Base-by-base conservation (phyloP, 2,888 invertebrate genomes). In the Pycnomerus fuliginosus region DNA sequence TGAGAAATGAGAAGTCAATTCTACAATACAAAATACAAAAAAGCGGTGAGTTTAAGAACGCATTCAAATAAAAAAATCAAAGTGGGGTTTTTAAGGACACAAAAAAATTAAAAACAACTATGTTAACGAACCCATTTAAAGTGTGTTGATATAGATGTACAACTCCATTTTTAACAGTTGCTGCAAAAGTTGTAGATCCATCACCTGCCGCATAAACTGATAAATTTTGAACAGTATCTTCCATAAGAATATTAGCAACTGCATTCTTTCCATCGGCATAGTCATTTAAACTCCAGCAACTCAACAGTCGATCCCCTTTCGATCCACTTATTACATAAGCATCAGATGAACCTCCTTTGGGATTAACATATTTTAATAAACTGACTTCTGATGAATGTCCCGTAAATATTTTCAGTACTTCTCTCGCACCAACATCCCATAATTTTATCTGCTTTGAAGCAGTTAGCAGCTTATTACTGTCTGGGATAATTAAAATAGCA, bases 81-180 rank as follows among this genome's bases (percentile, higher is more conserved):
- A n/a, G n/a, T n/a, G n/a, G n/a, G n/a, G n/a, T n/a, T n/a, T n/a
- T n/a, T n/a, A n/a, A n/a, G n/a, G n/a, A n/a, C n/a, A n/a, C n/a
- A n/a, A n/a, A n/a, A n/a, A n/a, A n/a, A n/a, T n/a, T n/a, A n/a
- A n/a, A n/a, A n/a, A n/a, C n/a, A n/a, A n/a, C n/a, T n/a, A n/a
- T n/a, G n/a, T n/a, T n/a, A n/a, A n/a, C n/a, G n/a, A n/a, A 85
- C 79, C 87, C 89, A 72, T 90, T 90, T 22, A 88, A 73, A 52
- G 81, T 80, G 60, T 87, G 85, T 34, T 83, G 79, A 68, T 89
- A 94, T 39, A 89, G 74, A 69, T 91, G 86, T 23, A 88, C 80
- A 3, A 84, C 82, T 1, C 94, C 94, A 61, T 83, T 86, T 55
- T 84, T 78, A 0, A 90, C 89, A 0, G 82, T 78, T 67, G 73